A percentile compares a stretch with the other conserved stretches of the same genome.
Evolutionary conservation across 92 coral and sea anemone genomes (phyloP).

Genomic region (Umimayanthus chanpuru): DNA sequence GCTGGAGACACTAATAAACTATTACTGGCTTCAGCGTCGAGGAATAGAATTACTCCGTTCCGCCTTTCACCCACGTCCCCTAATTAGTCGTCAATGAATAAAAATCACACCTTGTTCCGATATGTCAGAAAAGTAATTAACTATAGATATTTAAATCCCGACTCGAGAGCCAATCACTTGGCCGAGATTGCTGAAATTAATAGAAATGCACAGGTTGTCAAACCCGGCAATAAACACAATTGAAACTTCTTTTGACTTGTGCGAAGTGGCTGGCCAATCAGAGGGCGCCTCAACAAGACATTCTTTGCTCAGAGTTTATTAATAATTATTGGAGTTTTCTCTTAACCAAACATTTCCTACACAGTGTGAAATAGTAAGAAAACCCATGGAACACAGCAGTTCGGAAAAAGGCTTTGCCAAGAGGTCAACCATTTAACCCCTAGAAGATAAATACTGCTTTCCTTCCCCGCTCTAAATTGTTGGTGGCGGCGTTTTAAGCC

Average conservation of each 20-base stretch:
- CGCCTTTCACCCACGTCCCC: slow-evolving; percentile 84
- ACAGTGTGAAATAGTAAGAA: slow-evolving; percentile 82
- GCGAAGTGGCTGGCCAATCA: slow-evolving; percentile 81
- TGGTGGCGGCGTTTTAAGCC: slow-evolving; percentile 40
- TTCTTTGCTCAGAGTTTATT: slow-evolving; percentile 85
- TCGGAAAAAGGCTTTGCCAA: slow-evolving; percentile 58
- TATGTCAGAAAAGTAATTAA: slow-evolving; percentile 92
- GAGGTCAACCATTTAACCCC: slow-evolving; percentile 74
- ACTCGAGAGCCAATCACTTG: slow-evolving; percentile 69
- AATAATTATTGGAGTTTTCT: slow-evolving; percentile 78
- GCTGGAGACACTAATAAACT: slow-evolving; percentile 76
- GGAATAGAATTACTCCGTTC: slow-evolving; percentile 79
- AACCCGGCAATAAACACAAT: slow-evolving; percentile 83
- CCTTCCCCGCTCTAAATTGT: slow-evolving; percentile 39
- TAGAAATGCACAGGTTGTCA: slow-evolving; percentile 75
- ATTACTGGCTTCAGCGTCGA: slow-evolving; percentile 74
- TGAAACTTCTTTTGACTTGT: slow-evolving; percentile 71
- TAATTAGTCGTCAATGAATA: slow-evolving; percentile 98
- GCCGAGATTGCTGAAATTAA: slow-evolving; percentile 63
- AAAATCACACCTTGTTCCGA: slow-evolving; percentile 96
- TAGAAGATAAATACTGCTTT: slow-evolving; percentile 37
- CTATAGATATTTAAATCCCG: slow-evolving; percentile 82
- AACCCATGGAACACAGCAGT: slow-evolving; percentile 67
- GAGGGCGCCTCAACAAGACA: slow-evolving; percentile 54
- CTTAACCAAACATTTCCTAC: slow-evolving; percentile 79